A percentile compares a stretch with the other conserved stretches of the same genome.
Conservation (phyloP, 2,113 vertebrate genomes). For the Corynorhinus townsendii region DNA sequence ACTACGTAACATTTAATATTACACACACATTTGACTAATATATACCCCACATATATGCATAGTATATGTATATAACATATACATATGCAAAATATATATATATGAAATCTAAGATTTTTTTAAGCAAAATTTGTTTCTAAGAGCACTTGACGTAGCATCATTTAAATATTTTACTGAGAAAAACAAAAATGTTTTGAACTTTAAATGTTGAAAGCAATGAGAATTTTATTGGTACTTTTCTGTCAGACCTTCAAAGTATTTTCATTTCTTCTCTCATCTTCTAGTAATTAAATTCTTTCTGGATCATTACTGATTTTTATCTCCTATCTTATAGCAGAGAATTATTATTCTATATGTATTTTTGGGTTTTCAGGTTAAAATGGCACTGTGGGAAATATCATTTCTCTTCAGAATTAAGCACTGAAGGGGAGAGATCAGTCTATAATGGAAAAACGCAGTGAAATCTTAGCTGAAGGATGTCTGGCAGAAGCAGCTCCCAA, state of each 20-base stretch:
- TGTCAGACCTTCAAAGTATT: background rate
- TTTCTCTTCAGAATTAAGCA: background rate
- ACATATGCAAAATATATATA: background rate
- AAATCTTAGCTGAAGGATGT: background rate
- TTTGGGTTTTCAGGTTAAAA: slow-evolving; percentile 18
- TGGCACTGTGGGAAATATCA: background rate
- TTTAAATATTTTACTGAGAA: background rate
- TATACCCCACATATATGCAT: background rate
- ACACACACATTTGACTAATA: background rate
- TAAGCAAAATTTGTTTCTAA: background rate
- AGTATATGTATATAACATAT: background rate
- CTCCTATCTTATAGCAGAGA: background rate
- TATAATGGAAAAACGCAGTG: background rate
- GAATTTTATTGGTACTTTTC: background rate
- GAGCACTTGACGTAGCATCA: background rate
- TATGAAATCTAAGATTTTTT: background rate
- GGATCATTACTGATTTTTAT: slow-evolving; percentile 13
- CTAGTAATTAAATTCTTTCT: background rate
- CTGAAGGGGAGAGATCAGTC: slow-evolving; percentile 7
- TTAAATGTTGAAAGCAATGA: slow-evolving; percentile 45
- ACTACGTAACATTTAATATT: background rate
- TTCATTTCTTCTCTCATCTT: background rate
- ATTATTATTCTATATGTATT: background rate
- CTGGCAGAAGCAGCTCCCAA: background rate
- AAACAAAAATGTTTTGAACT: slow-evolving; percentile 43